Base-by-base conservation (phyloP, 2,113 vertebrate species). In the Columbina picui region DNA sequence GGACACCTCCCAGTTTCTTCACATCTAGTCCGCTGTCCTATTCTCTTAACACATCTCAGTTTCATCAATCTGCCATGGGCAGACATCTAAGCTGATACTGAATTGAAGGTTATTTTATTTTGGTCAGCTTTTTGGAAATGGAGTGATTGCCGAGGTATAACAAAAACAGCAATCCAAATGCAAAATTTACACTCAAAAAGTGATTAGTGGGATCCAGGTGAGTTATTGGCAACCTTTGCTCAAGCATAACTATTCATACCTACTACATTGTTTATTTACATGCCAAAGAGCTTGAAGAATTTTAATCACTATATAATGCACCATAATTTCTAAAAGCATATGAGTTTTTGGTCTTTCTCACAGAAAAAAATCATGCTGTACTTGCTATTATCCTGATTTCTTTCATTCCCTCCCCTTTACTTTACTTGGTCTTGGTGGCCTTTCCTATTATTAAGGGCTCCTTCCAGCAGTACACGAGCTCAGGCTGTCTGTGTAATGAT, bases 281-380 rank as follows among this genome's bases (percentile, higher is more conserved):
- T 41, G 12, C 6, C 20, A 80, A 80, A 45, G 49, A 59, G 5
- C 21, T 89, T 47, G 34, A 63, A 63, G 56, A 73, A 49, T 83
- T 80, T 52, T 10, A 27, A 8, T 11, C 3, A 16, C 2, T 43
- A 14, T 20, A 13, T 29, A 63, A 61, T 8, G 6, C 6, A 77
- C 2, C 8, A 20, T 3, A 29, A 32, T 53, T 92, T 70, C 41
- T 49, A 30, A 59, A 77, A 65, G 4, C 4, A 14, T 5, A 0
- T 0, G 4, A 64, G 2, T 1, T 9, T 8, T 78, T 79, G 4
- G 2, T 14, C 16, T 69, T 68, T 63, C 12, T 21, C 8, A 34
- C 10, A 5, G 38, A 7, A 63, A 78, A 69, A 73, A 27, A 18
- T 18, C n/a, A 18, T 15, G 7, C 25, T 45, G 38, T 7, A 15